Conservation (phyloP, 2,888 invertebrate genomes). For the Clitarchus hookeri region DNA sequence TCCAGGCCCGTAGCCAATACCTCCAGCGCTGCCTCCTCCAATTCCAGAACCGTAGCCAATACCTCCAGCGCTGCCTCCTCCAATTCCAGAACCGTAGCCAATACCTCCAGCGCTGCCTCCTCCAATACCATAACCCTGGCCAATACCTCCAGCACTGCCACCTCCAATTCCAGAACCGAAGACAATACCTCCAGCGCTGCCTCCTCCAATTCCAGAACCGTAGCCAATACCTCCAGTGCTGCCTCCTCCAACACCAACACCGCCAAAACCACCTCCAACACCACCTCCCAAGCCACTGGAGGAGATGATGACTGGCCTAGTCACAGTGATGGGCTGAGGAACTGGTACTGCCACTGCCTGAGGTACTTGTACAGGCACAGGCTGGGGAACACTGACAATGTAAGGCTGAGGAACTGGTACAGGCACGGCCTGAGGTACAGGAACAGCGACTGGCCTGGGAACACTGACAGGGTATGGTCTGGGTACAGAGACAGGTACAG, state of each 20-base stretch:
- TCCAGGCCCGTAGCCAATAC: neutral
- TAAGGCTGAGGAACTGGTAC: slow-evolving; percentile 26
- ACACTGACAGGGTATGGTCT: too few species aligned
- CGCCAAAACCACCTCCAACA: too few species aligned
- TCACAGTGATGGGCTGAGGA: too few species aligned
- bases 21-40: neutral
- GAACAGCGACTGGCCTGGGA: slow-evolving; percentile 29
- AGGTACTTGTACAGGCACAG: too few species aligned
- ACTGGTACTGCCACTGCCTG: too few species aligned
- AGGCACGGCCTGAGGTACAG: neutral
- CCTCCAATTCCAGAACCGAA: neutral
- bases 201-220: too few species aligned
- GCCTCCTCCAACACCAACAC: too few species aligned
- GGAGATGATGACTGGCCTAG: too few species aligned
- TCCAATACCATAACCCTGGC: neutral
- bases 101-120: neutral
- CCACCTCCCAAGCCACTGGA: too few species aligned
- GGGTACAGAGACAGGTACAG: too few species aligned
- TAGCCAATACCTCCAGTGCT: too few species aligned
- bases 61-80: neutral
- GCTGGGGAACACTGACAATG: too few species aligned
- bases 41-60: neutral
- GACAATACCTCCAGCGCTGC: neutral
- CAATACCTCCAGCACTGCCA: neutral
- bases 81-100: neutral